Base-by-base conservation (phyloP, 2,888 invertebrate species). In the Sarcophaga caerulescens region DNA sequence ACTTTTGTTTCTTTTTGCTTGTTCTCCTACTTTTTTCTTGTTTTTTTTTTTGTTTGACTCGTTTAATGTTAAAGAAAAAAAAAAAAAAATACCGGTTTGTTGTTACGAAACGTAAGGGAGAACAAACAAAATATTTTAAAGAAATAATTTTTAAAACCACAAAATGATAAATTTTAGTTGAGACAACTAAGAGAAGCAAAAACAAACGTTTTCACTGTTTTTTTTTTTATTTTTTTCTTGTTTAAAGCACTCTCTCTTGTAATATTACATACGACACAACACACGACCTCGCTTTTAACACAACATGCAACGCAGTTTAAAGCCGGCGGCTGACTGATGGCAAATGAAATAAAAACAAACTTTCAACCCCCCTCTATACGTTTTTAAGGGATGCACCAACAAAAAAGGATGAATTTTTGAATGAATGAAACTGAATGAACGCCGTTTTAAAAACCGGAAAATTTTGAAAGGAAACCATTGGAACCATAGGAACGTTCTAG, bases 291-390 rank as follows among this genome's bases (percentile, higher is more conserved):
- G 59, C 80, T 70, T 19, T 63, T 79, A 81, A 57, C 73, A 85
- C 69, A 52, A 47, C 65, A 70, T 57, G 21, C 21, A 57, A 44
- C 65, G 77, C 35, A 78, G 80, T 57, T 74, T 71, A 70, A 86
- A 81, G 86, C 86, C 86, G 86, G 86, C 81, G 19, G 62, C 69
- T 78, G 86, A 86, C 86, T 86, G 77, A 86, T 59, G 59, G 62
- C 45, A n/a, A 23, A 68, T 75, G 12, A 65, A 79, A 78, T 71
- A 19, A 80, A 79, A 85, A 83, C 75, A 85, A 80, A 73, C 75
- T 79, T 75, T 52, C 45, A 74, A 80, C 35, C 52, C 52, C 14
- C 52, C 52, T 17, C 5, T 35, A 35, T 35, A 17, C 17, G 12
- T 12, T 52, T 12, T 52, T 52, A 52, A 52, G 52, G 52, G 52